Conservation (phyloP, 2,888 invertebrate genomes). For the Drosophila mercatorum region DNA sequence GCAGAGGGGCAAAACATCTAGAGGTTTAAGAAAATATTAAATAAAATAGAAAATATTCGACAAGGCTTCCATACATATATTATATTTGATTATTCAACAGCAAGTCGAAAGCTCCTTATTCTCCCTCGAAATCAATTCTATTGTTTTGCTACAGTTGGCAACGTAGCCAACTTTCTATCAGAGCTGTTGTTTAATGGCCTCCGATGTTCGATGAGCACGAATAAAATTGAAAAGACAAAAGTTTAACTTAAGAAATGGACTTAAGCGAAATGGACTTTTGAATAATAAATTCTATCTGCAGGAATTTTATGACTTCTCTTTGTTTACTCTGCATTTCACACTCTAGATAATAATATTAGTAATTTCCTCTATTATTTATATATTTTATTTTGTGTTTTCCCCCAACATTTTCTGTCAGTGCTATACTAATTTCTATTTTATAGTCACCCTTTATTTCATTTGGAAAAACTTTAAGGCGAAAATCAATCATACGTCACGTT, state of each 20-base stretch:
- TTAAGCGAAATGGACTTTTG: background rate
- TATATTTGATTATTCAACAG: background rate
- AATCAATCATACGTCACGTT: slow-evolving; percentile 75
- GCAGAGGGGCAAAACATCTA: no score
- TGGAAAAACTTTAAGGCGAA: slow-evolving; percentile 36
- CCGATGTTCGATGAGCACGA: background rate
- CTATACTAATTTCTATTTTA: slow-evolving; percentile 36
- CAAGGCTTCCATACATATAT: background rate
- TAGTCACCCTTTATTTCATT: slow-evolving; percentile 41
- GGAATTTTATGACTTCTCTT: no score
- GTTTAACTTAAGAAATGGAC: background rate
- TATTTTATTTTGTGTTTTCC: background rate
- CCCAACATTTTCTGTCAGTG: background rate
- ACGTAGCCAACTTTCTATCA: background rate
- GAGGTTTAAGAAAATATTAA: no score
- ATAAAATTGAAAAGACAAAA: background rate
- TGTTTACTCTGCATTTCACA: background rate
- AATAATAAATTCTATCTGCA: background rate
- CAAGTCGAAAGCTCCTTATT: background rate
- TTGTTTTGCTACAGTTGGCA: background rate
- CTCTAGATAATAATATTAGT: background rate
- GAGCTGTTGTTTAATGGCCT: background rate
- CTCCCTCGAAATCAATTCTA: background rate
- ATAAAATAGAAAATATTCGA: no score
- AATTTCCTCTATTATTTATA: background rate